phyloP scores from a whole-genome alignment of 2,797 vertebrate species.

The Moxostoma hubbsi region DNA sequence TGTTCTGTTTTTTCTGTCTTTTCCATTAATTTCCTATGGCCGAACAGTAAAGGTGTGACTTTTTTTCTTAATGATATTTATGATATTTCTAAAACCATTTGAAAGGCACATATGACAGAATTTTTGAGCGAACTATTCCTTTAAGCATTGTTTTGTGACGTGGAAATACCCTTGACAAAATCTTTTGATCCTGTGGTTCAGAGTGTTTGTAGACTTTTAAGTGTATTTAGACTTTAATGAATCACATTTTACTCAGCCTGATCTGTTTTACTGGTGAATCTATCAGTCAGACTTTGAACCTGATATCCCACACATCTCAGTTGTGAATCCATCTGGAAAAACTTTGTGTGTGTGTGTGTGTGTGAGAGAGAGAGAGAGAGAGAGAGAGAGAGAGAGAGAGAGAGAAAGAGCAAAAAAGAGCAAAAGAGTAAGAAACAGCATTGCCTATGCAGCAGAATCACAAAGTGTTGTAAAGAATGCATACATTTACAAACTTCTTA shows the following conservation, averaged over 20 bases:
- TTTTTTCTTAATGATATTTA: too few relatives aligned
- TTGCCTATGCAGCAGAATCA: not conserved
- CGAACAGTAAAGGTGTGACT: too few relatives aligned
- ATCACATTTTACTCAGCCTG: not conserved
- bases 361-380: not conserved
- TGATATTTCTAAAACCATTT: too few relatives aligned
- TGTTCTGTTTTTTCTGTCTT: too few relatives aligned
- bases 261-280: constrained; percentile 27
- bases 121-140: not conserved
- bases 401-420: too few relatives aligned
- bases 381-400: too few relatives aligned
- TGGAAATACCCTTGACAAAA: constrained; percentile 8
- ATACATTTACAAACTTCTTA: too few relatives aligned
- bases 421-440: not conserved
- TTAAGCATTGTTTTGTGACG: constrained; percentile 10
- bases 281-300: constrained; percentile 47
- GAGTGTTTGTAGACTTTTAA: constrained; percentile 15
- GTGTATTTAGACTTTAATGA: constrained; percentile 29
- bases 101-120: too few relatives aligned
- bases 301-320: constrained; percentile 39
- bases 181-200: constrained; percentile 18
- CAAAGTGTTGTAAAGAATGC: not conserved
- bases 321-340: constrained; percentile 46
- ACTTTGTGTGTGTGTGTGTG: constrained; percentile 31
- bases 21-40: too few relatives aligned